These are phyloP conservation scores for Ornithoptera alexandrae DNA, from an alignment of 2,888 invertebrate genomes.

Conservation along the genomic window DNA sequence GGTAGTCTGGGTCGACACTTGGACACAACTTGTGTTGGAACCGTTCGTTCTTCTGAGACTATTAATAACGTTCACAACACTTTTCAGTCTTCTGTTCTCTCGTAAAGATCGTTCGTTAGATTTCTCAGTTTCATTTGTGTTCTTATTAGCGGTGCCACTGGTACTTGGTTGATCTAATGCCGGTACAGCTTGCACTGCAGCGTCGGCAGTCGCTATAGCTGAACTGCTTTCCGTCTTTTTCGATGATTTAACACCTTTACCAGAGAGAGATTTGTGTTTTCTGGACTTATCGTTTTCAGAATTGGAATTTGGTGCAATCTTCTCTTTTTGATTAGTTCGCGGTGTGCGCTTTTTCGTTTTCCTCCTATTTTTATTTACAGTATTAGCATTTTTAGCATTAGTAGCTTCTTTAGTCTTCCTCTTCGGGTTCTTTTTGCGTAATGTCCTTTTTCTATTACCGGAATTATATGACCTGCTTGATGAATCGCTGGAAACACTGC, in stretches of 20 bases:
- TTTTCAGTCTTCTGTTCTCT: slow-evolving; percentile 64
- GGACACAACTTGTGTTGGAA: slow-evolving; percentile 42
- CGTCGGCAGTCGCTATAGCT: slow-evolving; percentile 24
- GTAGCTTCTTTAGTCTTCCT: slow-evolving; percentile 35
- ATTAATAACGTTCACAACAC: slow-evolving; percentile 65
- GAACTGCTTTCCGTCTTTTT: slow-evolving; percentile 33
- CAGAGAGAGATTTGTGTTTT: slow-evolving; percentile 54
- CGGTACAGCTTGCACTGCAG: slow-evolving; percentile 18
- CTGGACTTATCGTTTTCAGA: slow-evolving; percentile 41
- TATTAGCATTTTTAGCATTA: no score
- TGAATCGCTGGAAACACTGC: slow-evolving; percentile 6
- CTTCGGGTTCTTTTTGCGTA: slow-evolving; percentile 42
- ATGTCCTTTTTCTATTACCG: slow-evolving; percentile 35
- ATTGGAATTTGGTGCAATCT: slow-evolving; percentile 25
- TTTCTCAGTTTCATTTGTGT: slow-evolving; percentile 27
- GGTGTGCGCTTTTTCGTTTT: slow-evolving; percentile 40
- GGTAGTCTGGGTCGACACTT: slow-evolving; percentile 22
- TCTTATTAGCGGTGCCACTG: slow-evolving; percentile 32
- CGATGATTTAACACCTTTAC: slow-evolving; percentile 61
- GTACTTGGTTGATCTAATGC: slow-evolving; percentile 38
- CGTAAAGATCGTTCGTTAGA: slow-evolving; percentile 38
- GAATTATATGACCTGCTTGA: slow-evolving; percentile 30
- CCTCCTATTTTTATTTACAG: slow-evolving; percentile 40
- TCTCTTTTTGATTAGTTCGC: slow-evolving; percentile 41
- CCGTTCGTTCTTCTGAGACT: slow-evolving; percentile 43